phyloP scores from a whole-genome alignment of 2,888 invertebrate genomes.

The Tortrix viridana region DNA sequence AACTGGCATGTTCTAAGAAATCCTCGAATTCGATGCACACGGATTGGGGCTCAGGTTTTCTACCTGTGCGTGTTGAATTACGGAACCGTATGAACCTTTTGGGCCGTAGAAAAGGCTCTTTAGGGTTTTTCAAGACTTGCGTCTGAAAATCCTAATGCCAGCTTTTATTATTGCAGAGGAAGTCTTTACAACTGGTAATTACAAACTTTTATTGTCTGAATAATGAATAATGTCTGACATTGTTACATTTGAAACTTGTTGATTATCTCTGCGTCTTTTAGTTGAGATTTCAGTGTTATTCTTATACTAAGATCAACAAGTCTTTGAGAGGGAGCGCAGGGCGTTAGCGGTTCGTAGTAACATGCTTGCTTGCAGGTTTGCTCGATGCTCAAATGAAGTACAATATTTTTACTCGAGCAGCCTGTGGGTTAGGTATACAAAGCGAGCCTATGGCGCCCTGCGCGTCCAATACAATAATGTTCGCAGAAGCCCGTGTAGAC shows the following conservation, averaged over 20 bases:
- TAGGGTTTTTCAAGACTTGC: conserved; percentile 31
- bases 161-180: conserved; percentile 4
- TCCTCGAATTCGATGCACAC: conserved; percentile 60
- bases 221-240: conserved; percentile 9
- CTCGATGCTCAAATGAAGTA: no score
- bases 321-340: no score
- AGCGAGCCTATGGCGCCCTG: no score
- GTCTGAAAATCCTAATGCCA: background rate
- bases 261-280: no score
- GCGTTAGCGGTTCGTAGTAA: no score
- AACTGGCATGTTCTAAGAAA: conserved; percentile 61
- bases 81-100: conserved; percentile 14
- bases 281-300: no score
- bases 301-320: no score
- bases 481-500: no score
- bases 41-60: conserved; percentile 47
- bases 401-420: no score
- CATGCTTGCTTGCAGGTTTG: no score
- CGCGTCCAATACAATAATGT: no score
- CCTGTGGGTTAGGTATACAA: no score
- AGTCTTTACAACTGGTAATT: conserved; percentile 44
- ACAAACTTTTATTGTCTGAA: conserved; percentile 42
- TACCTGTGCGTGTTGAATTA: conserved; percentile 31
- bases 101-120: conserved; percentile 9
- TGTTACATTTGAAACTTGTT: background rate